Evolutionary conservation across 1,140 invertebrate genomes (phyloP), one percentile per base, ranked within the genome.

Genomic region (Rhyacophila brunnea): DNA sequence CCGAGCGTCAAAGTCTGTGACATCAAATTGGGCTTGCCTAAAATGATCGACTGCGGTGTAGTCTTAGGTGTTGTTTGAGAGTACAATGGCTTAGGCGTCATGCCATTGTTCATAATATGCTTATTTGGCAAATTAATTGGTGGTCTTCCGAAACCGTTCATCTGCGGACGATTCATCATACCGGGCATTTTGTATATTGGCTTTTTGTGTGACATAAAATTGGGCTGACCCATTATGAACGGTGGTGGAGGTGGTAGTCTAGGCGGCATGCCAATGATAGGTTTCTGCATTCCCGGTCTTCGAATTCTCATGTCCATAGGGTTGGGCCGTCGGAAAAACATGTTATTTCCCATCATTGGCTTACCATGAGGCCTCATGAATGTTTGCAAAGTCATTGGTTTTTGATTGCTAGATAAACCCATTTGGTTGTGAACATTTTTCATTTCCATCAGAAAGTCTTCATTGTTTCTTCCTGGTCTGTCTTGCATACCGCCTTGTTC

Each of bases 261-360:
- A 64, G 20, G 69, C 69, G 36, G 53, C 65, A 67, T 74, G 72
- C 23, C 66, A 69, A 58, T 67, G 66, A 49, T 69, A 60, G 34
- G 70, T 67, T 66, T 66, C 50, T 48, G 55, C 60, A 66, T 62
- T 34, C 69, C 70, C 6, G 77, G 75, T 60, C 77, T 64, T 19
- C 75, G 70, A n/a, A 76, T 35, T 65, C 73, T 74, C 18, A 78
- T 76, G 66, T 78, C 75, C 18, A 72, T 74, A 1, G 74, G 73
- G 6, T 64, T 59, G 7, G 76, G 75, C 44, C 75, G 69, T 23
- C 74, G 67, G 43, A 71, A 78, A 5, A 71, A 70, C 52, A 67
- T 55, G 45, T 61, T 67, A 56, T 69, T 70, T 52, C 68, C 68
- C 50, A 68, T 70, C 55, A 66, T 65, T 1, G 70, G 71, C 45